Conservation (phyloP, 2,113 vertebrate species). For the Zosterops pallidus region DNA sequence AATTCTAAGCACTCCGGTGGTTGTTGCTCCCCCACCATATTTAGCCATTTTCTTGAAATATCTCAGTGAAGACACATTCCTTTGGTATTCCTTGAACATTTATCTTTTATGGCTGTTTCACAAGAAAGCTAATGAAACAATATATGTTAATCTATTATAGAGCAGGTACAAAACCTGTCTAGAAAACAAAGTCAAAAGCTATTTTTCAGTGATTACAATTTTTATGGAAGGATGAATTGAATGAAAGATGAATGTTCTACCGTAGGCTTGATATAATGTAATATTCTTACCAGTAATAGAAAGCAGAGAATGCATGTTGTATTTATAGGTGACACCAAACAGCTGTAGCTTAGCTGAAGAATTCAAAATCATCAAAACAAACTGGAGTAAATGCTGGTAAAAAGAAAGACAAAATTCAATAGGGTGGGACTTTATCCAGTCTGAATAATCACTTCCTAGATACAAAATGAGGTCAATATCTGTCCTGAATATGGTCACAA, state of each 20-base stretch:
- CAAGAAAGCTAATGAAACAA: not conserved
- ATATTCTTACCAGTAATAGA: not conserved
- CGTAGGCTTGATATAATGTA: not conserved
- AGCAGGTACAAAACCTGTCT: not conserved
- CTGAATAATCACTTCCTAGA: not conserved
- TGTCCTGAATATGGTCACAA: not conserved
- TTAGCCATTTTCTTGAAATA: not conserved
- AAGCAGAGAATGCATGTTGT: not conserved
- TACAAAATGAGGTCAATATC: not conserved
- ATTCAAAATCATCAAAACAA: not conserved
- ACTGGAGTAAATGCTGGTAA: not conserved
- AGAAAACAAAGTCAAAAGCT: not conserved
- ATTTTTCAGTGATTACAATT: not conserved
- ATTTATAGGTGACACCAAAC: not conserved
- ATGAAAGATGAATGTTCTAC: not conserved
- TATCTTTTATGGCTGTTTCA: not conserved
- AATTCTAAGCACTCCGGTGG: not conserved
- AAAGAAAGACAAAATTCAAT: not conserved
- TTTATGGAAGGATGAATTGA: not conserved
- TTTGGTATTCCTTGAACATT: not conserved
- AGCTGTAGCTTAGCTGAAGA: not conserved
- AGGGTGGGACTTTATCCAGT: not conserved
- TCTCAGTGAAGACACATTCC: not conserved
- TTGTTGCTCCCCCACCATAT: not conserved
- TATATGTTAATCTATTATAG: not conserved